These are phyloP conservation scores for Polypedilum pembai DNA, from an alignment of 1,140 invertebrate genomes.

Conservation along the genomic window DNA sequence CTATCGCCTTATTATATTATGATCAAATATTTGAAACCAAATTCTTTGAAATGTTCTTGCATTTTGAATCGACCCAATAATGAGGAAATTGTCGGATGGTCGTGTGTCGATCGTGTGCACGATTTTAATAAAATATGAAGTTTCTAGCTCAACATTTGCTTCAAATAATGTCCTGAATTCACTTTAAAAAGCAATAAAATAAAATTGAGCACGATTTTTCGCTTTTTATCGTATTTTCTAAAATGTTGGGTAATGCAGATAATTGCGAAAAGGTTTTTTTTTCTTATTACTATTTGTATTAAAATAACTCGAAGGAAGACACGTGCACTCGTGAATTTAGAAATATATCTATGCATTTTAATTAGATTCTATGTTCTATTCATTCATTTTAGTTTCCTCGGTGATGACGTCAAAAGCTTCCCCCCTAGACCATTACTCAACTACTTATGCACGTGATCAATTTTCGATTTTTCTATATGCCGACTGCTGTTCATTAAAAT, in stretches of 20 bases:
- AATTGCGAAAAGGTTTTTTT: too few relatives aligned
- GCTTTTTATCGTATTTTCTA: too few relatives aligned
- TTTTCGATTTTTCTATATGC: background rate
- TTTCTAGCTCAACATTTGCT: background rate
- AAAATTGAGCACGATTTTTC: too few relatives aligned
- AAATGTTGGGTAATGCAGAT: too few relatives aligned
- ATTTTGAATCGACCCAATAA: background rate
- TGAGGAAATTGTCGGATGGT: background rate
- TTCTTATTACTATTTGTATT: too few relatives aligned
- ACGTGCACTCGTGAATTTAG: background rate
- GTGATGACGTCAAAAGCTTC: background rate
- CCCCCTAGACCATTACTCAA: background rate
- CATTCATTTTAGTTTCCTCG: background rate
- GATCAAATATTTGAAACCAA: background rate
- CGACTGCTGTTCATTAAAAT: background rate
- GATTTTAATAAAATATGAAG: slow-evolving; percentile 28
- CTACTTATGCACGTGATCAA: slow-evolving; percentile 23
- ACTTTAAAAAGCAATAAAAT: too few relatives aligned
- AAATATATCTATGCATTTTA: slow-evolving; percentile 9
- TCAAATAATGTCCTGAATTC: too few relatives aligned
- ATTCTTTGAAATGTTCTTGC: background rate
- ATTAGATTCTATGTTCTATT: slow-evolving; percentile 9
- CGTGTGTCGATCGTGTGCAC: slow-evolving; percentile 21
- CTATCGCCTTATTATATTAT: too few relatives aligned
- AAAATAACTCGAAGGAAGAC: slow-evolving; percentile 11